A percentile compares a stretch with the other conserved stretches of the same genome.
Evolutionary conservation across 2,888 invertebrate species (phyloP).

Genomic region (Patella ulyssiponensis): DNA sequence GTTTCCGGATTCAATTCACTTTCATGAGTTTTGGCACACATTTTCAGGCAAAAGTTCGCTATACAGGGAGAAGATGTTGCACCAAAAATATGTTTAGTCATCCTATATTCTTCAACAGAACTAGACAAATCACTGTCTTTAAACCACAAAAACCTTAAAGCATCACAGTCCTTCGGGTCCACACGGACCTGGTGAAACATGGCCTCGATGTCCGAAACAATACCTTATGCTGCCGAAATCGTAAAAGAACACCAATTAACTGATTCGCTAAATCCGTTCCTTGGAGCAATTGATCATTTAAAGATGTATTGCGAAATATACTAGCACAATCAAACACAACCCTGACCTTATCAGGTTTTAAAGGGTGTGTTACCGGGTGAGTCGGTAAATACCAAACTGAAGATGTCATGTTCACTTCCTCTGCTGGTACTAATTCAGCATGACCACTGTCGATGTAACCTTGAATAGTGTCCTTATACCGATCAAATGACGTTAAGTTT

Average conservation of each 20-base stretch:
- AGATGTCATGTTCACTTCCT: neutral
- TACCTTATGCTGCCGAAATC: slow-evolving; percentile 24
- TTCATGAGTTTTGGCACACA: neutral
- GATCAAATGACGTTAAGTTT: neutral
- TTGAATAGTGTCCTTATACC: neutral
- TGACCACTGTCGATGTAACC: neutral
- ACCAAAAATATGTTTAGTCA: too few relatives aligned
- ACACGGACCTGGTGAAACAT: slow-evolving; percentile 21
- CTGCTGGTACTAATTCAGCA: neutral
- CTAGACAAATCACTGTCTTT: neutral
- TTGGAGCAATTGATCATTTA: slow-evolving; percentile 31
- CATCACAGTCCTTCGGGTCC: slow-evolving; percentile 1
- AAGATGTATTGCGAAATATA: slow-evolving; percentile 18
- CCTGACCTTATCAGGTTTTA: slow-evolving; percentile 23
- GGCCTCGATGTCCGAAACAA: neutral
- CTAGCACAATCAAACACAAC: slow-evolving; percentile 6
- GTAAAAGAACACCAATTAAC: slow-evolving; percentile 23
- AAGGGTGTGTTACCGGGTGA: slow-evolving; percentile 21
- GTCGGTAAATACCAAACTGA: slow-evolving; percentile 33
- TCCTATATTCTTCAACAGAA: too few relatives aligned
- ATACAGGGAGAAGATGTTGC: too few relatives aligned
- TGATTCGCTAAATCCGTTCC: slow-evolving; percentile 30
- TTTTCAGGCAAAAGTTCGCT: neutral
- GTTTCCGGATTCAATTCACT: neutral
- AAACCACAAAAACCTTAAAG: too few relatives aligned